Evolutionary conservation across 2,888 invertebrate species (phyloP).

Genomic region (Brachypterus glaber): DNA sequence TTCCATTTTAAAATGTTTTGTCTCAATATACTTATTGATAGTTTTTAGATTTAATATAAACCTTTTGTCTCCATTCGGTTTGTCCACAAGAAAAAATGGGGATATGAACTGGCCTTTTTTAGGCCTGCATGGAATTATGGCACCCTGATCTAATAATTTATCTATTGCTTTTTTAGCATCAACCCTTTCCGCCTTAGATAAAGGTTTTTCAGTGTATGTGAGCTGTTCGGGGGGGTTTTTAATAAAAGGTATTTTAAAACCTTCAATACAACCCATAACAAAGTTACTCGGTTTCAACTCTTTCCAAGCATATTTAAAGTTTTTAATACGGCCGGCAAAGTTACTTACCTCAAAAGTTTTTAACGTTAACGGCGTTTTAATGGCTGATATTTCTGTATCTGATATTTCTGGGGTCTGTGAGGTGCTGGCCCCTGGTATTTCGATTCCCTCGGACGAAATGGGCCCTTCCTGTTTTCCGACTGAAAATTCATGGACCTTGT

Average conservation of each 20-base stretch:
- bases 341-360: no score
- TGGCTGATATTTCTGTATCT: no score
- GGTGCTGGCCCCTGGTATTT: no score
- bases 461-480: no score
- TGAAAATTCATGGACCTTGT: no score
- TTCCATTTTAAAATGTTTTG: constrained; percentile 26
- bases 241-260: constrained; percentile 6
- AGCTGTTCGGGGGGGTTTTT: neutral
- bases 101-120: constrained; percentile 6
- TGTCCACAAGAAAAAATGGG: constrained; percentile 12
- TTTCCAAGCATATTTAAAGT: no score
- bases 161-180: neutral
- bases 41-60: constrained; percentile 21
- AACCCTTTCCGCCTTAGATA: neutral
- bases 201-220: neutral
- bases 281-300: no score
- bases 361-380: no score
- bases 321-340: no score
- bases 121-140: constrained; percentile 4
- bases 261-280: neutral
- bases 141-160: constrained; percentile 1
- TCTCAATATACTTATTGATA: constrained; percentile 19
- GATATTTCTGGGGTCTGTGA: no score
- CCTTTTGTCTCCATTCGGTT: constrained; percentile 12
- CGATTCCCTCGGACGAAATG: no score